Base-by-base conservation (phyloP, 2,797 vertebrate species). In the Falco concolor region DNA sequence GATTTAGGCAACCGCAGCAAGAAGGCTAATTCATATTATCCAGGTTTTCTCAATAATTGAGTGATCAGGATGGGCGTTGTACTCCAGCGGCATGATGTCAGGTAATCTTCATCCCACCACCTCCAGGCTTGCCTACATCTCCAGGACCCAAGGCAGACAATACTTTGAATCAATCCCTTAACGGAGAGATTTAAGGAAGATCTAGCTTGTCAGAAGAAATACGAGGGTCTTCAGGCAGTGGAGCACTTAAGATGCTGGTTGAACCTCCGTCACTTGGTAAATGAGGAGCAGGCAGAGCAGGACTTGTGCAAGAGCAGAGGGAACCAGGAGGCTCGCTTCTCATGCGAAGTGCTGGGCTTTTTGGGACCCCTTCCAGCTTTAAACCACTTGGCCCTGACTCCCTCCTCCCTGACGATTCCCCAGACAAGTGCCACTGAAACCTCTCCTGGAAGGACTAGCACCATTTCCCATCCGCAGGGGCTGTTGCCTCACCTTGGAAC, bases 21-120 rank as follows among this genome's bases (percentile, higher is more conserved):
- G 53, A 50, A 49, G 45, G 8, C 60, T 13, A 56, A 73, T 63
- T 42, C 3, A 22, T 16, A 1, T n/a, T 60, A 6, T 5, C 12
- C 2, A 1, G 27, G 42, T 28, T 42, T 69, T 77, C 15, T 28
- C 32, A 73, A 17, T 36, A 79, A 6, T 24, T 4, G 19, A 32
- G 16, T 0, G 0, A 19, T 28, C 12, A 8, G 19, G 25, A 7
- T 63, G 49, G 50, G n/a, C 18, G 6, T 5, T 40, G 45, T 13
- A 28, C 17, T 11, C 38, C 8, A 13, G 0, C 0, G 18, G 60
- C 24, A 3, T 17, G 78, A 23, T 22, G 8, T 36, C 34, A 36
- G 34, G 34, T 36, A 36, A 36, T 36, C 34, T 36, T 36, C 34
- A 36, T 36, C 34, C 34, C 34, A 36, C 34, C 34, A 36, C 34